Percentiles rank a stretch among this genome's conserved stretches.
Evolutionary conservation across 2,797 vertebrate species (phyloP).

Genomic region (Falco peregrinus): DNA sequence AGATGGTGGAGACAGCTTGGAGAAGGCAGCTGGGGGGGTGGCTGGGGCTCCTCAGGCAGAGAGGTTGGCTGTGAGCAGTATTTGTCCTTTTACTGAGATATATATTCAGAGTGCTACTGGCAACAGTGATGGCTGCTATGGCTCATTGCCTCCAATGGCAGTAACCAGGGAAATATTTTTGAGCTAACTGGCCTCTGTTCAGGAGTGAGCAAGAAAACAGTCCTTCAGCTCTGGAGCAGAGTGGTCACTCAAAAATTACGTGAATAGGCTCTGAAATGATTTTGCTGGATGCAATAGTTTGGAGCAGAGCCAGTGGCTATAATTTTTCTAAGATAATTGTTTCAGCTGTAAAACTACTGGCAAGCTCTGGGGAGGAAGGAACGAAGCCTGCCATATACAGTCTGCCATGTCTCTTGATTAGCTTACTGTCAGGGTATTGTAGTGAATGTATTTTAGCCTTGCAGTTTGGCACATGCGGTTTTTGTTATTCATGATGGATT

Average conservation of each 20-base stretch:
- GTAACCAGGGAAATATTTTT: slow-evolving; percentile 1
- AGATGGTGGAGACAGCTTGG: background rate
- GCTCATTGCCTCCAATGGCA: background rate
- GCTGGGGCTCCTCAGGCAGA: background rate
- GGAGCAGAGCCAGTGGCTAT: background rate
- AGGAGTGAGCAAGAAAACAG: background rate
- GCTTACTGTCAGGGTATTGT: background rate
- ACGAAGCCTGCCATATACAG: background rate
- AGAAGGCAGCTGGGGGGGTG: background rate
- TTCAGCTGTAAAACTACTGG: background rate
- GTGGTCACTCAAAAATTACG: background rate
- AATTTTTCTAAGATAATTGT: background rate
- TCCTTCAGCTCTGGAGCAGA: background rate
- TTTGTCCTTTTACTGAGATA: background rate
- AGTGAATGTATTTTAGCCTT: background rate
- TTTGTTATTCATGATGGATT: background rate
- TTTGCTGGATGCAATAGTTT: background rate
- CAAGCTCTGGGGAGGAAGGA: background rate
- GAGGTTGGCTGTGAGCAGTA: background rate
- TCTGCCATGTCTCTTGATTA: background rate
- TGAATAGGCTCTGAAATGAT: background rate
- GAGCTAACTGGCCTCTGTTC: background rate
- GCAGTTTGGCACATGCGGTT: background rate
- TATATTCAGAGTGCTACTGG: background rate
- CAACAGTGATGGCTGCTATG: background rate